Evolutionary conservation across 1,140 invertebrate genomes (phyloP).

Genomic region (Caerostris extrusa): DNA sequence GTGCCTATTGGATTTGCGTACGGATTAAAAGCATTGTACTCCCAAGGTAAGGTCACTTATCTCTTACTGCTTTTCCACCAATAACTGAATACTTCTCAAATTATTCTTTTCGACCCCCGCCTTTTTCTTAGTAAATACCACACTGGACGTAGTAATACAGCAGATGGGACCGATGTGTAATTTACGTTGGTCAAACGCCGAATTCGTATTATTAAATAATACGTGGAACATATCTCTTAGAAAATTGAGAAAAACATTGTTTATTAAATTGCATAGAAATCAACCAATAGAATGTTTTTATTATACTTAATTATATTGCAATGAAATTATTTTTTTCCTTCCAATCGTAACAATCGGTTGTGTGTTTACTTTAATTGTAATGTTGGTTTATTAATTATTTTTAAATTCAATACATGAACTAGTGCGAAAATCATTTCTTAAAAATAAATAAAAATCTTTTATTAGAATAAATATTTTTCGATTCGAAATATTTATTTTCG

Average conservation of each 20-base stretch:
- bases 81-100: slow-evolving; percentile 1
- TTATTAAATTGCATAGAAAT: no score
- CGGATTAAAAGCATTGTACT: slow-evolving; percentile 3
- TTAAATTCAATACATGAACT: no score
- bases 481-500: no score
- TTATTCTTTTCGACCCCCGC: neutral
- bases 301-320: no score
- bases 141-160: neutral
- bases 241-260: neutral
- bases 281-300: no score
- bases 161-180: slow-evolving; percentile 21
- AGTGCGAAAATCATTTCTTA: no score
- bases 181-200: neutral
- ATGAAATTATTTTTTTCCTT: no score
- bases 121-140: neutral
- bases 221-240: neutral
- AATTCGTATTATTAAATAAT: neutral
- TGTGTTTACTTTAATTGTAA: no score
- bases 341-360: no score
- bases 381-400: no score
- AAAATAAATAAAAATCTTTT: no score
- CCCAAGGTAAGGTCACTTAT: slow-evolving; percentile 16
- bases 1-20: slow-evolving; percentile 15
- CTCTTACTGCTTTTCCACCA: neutral
- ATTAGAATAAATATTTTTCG: no score